These are phyloP conservation scores for Orthonevra nobilis DNA, from an alignment of 2,888 invertebrate species.

Conservation along the genomic window DNA sequence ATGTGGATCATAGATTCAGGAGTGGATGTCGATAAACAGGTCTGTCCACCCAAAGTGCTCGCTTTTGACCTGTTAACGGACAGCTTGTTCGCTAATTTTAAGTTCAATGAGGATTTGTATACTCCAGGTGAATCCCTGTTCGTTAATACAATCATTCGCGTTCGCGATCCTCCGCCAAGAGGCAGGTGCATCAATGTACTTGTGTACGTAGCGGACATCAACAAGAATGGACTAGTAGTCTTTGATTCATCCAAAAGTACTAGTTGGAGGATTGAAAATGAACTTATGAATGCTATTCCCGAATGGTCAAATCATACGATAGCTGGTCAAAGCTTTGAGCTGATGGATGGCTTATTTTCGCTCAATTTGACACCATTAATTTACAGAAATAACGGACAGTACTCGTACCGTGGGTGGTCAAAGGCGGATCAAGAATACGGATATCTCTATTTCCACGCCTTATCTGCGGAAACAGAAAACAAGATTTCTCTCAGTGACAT, in stretches of 20 bases:
- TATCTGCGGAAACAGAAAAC: slow-evolving; percentile 84
- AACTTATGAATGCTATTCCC: slow-evolving; percentile 83
- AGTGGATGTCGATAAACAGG: slow-evolving; percentile 82
- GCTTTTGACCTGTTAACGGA: slow-evolving; percentile 86
- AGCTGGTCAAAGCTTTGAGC: slow-evolving; percentile 83
- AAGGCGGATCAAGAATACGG: slow-evolving; percentile 74
- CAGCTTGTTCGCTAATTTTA: slow-evolving; percentile 80
- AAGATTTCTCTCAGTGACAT: slow-evolving; percentile 82
- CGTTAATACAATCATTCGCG: slow-evolving; percentile 81
- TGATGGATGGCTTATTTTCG: slow-evolving; percentile 86
- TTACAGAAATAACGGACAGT: too few species aligned
- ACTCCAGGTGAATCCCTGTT: slow-evolving; percentile 76
- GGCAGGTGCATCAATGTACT: slow-evolving; percentile 82
- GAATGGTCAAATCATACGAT: slow-evolving; percentile 82
- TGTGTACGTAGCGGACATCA: slow-evolving; percentile 85
- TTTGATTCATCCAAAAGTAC: slow-evolving; percentile 81
- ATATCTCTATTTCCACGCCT: slow-evolving; percentile 84
- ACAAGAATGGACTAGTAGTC: slow-evolving; percentile 83
- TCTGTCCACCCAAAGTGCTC: slow-evolving; percentile 87
- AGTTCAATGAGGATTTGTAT: slow-evolving; percentile 74
- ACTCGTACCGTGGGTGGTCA: too few species aligned
- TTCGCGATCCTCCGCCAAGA: slow-evolving; percentile 79
- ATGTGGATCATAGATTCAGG: slow-evolving; percentile 85
- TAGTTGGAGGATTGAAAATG: slow-evolving; percentile 84
- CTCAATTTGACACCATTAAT: slow-evolving; percentile 81